These are phyloP conservation scores for Coleophora deauratella DNA, from an alignment of 2,888 invertebrate species.

Conservation along the genomic window DNA sequence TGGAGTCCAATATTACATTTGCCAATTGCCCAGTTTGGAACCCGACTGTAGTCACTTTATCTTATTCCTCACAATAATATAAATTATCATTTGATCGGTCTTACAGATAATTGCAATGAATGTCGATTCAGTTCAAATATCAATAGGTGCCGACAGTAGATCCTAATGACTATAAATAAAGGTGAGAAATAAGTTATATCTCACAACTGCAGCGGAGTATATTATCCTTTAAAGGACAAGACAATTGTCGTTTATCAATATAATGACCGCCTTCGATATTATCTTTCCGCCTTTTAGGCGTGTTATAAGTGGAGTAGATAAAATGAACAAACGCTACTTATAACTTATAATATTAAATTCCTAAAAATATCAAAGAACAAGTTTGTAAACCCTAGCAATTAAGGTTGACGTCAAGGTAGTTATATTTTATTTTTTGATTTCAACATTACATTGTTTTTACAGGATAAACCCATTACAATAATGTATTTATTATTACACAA, in stretches of 20 bases:
- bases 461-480: too few relatives aligned
- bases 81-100: conserved; percentile 55
- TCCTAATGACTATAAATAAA: conserved; percentile 60
- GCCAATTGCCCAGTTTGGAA: conserved; percentile 9
- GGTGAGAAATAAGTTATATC: conserved; percentile 64
- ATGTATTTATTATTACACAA: too few relatives aligned
- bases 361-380: too few relatives aligned
- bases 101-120: conserved; percentile 46
- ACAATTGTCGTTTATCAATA: conserved; percentile 70
- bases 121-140: conserved; percentile 67
- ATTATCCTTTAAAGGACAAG: conserved; percentile 63
- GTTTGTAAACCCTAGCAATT: too few relatives aligned
- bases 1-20: too few relatives aligned
- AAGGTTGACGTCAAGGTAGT: too few relatives aligned
- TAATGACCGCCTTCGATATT: conserved; percentile 68
- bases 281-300: conserved; percentile 45
- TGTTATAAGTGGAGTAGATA: conserved; percentile 36
- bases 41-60: conserved; percentile 25
- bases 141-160: conserved; percentile 56
- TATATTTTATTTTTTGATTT: too few relatives aligned
- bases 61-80: conserved; percentile 36
- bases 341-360: too few relatives aligned
- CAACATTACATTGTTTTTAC: too few relatives aligned
- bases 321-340: conserved; percentile 42
- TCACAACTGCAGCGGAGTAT: conserved; percentile 55